phyloP scores from a whole-genome alignment of 2,797 vertebrate genomes.

The Cyclura pinguis region DNA sequence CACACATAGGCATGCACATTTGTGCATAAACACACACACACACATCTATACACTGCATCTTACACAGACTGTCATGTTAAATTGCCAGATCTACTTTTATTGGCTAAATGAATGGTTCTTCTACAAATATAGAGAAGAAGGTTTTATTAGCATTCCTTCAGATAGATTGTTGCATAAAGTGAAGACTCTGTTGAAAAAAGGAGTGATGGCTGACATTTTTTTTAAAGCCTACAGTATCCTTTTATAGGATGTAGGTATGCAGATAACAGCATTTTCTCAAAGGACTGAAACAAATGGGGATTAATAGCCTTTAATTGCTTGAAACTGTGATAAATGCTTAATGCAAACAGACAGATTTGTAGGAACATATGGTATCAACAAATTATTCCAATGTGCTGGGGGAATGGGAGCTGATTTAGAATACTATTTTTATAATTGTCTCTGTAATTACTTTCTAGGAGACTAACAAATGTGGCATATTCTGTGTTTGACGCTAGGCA shows the following conservation, averaged over 20 bases:
- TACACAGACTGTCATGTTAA: not conserved
- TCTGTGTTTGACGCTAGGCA: conserved; percentile 32
- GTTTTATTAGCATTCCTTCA: not conserved
- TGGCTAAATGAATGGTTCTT: not conserved
- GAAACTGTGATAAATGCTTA: conserved; percentile 53
- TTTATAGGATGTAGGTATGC: conserved; percentile 36
- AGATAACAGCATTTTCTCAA: conserved; percentile 40
- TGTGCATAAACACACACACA: not conserved
- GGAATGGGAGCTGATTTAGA: conserved; percentile 31
- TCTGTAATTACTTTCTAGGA: conserved; percentile 34
- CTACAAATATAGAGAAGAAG: not conserved
- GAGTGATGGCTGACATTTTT: conserved; percentile 14
- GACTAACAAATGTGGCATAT: conserved; percentile 41
- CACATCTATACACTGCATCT: not conserved
- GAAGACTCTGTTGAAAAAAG: conserved; percentile 35
- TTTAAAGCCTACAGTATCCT: not conserved
- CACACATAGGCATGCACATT: not conserved
- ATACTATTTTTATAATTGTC: conserved; percentile 55
- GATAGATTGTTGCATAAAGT: not conserved
- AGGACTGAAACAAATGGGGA: conserved; percentile 44
- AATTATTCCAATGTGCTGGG: conserved; percentile 21
- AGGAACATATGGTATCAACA: conserved; percentile 25
- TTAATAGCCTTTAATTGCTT: conserved; percentile 62
- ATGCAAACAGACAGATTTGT: conserved; percentile 41
- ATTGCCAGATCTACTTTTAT: not conserved